phyloP scores from a whole-genome alignment of 2,113 vertebrate species.

The Plectropomus leopardus region DNA sequence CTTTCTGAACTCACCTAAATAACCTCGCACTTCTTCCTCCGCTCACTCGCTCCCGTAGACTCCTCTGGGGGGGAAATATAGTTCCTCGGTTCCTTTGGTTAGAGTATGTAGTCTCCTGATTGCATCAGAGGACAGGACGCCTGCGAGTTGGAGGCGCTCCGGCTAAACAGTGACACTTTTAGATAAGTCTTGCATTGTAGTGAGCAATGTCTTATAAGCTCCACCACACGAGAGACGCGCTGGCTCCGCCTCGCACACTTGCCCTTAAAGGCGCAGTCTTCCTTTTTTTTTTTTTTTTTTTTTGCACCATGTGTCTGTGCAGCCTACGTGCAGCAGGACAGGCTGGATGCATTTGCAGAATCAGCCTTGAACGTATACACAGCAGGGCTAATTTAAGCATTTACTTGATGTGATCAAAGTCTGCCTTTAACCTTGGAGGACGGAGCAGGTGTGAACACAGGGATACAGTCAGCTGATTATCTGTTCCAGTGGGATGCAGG shows the following conservation, averaged over 20 bases:
- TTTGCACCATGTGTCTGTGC: not conserved
- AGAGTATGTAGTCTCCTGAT: conserved; percentile 42
- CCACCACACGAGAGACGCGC: conserved; percentile 9
- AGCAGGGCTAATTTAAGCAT: not conserved
- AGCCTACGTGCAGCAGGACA: conserved; percentile 10
- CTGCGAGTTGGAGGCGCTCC: conserved; percentile 28
- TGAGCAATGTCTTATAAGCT: conserved; percentile 68
- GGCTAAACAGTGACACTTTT: conserved; percentile 56
- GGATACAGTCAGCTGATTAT: conserved; percentile 22
- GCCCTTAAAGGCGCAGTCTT: conserved; percentile 76
- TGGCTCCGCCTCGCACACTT: conserved; percentile 71
- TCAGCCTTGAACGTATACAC: conserved; percentile 1
- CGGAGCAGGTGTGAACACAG: conserved; percentile 24
- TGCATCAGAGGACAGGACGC: conserved; percentile 57
- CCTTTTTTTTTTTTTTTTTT: not conserved
- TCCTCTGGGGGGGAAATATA: conserved; percentile 42
- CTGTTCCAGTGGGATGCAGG: not conserved
- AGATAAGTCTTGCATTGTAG: conserved; percentile 61
- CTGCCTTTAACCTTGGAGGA: conserved; percentile 23
- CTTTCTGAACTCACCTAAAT: conserved; percentile 73
- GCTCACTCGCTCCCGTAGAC: conserved; percentile 33
- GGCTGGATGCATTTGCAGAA: not conserved
- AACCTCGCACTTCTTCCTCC: conserved; percentile 33
- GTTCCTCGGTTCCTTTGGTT: conserved; percentile 33
- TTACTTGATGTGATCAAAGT: conserved; percentile 30